Conservation (phyloP, 1,140 invertebrate species). For the Eriosoma lanigerum region DNA sequence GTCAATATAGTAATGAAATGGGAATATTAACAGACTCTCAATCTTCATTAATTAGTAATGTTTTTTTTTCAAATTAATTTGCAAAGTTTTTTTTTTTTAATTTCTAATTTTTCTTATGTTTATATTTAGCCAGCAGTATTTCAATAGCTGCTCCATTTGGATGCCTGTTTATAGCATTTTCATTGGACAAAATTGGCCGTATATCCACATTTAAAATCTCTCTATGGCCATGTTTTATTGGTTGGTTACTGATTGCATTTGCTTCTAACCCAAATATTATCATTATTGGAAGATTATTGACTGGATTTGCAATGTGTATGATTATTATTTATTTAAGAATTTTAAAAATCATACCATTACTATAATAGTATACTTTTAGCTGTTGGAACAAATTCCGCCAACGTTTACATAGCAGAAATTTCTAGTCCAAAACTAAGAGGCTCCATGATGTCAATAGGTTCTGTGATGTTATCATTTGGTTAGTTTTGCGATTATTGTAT, state of each 20-base stretch:
- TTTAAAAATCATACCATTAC: not conserved
- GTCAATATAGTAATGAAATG: conserved; percentile 57
- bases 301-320: conserved; percentile 63
- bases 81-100: not conserved
- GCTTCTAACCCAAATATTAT: conserved; percentile 61
- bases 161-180: conserved; percentile 62
- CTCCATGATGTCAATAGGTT: conserved; percentile 62
- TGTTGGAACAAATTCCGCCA: conserved; percentile 63
- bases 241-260: conserved; percentile 66
- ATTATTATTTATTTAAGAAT: not conserved
- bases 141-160: conserved; percentile 63
- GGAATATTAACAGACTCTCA: conserved; percentile 59
- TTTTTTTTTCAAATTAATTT: not conserved
- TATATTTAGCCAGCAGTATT: conserved; percentile 62
- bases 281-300: conserved; percentile 66
- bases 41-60: conserved; percentile 61
- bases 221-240: conserved; percentile 64
- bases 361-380: conserved; percentile 57
- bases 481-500: conserved; percentile 53
- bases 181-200: conserved; percentile 68
- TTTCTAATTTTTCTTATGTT: conserved; percentile 52
- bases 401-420: conserved; percentile 67
- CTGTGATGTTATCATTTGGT: conserved; percentile 63
- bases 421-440: conserved; percentile 64
- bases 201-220: conserved; percentile 66